phyloP scores from a whole-genome alignment of 37 sponge, comb jelly and placozoan genomes.

The Halisarca cf. caerulea region DNA sequence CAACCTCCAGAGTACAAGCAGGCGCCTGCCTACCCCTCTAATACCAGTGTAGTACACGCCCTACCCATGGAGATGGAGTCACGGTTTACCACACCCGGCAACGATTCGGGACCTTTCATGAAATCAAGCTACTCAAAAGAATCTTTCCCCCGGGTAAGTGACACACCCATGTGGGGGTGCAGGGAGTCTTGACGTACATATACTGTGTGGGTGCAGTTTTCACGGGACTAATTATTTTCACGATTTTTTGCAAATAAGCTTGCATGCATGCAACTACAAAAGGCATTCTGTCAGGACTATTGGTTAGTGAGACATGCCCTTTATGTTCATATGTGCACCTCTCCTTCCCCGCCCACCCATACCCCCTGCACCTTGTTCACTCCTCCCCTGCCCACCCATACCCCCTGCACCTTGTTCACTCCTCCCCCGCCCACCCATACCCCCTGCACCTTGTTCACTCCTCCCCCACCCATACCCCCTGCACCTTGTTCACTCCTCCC shows the following conservation, averaged over 20 bases:
- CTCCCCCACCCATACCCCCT: no score
- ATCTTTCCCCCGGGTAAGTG: neutral
- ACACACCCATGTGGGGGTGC: no score
- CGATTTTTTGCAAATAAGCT: no score
- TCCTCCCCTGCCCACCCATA: neutral
- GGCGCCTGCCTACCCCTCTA: conserved; percentile 47
- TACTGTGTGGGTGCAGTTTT: no score
- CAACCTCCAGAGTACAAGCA: conserved; percentile 72
- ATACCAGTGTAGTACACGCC: neutral
- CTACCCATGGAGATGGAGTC: neutral
- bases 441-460: neutral
- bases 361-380: neutral
- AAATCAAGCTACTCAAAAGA: neutral
- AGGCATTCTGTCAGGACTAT: no score
- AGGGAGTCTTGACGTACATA: no score
- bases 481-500: no score
- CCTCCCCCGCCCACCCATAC: neutral
- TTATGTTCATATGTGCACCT: no score
- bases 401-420: neutral
- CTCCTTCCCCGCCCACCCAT: no score
- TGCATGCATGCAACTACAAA: no score
- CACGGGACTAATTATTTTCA: no score
- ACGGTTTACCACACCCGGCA: neutral
- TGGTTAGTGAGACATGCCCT: no score
- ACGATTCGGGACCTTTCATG: neutral